Base-by-base conservation (phyloP, 2,888 invertebrate species). In the Dicyrtoma fusca region DNA sequence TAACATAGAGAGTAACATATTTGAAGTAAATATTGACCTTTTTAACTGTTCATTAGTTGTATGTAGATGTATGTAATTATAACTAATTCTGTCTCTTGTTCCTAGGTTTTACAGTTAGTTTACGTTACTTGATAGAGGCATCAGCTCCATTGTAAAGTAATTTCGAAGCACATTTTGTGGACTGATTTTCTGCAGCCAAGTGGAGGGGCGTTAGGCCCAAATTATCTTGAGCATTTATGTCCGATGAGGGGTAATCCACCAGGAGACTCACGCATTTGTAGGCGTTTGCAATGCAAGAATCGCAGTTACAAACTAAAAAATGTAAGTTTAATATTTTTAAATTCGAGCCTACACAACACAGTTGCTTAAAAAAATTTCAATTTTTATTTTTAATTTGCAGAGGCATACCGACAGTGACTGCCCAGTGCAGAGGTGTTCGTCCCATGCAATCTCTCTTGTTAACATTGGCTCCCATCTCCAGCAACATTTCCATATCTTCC, bases 401-500 rank as follows among this genome's bases (percentile, higher is more conserved):
- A n/a, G n/a, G n/a, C 61, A 42, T 61, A 61, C 61, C 61, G 1
- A 61, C 61, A 8, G 34, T 61, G 44, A 61, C 61, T 19, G 61
- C 61, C 34, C 61, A 61, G 19, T 61, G 61, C 13, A 61, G 17
- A 3, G 61, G 42, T 8, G 61, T 61, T n/a, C 61, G 13, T n/a
- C 61, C 61, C 19, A 34, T n/a, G 34, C 66, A 34, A 17, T 26
- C 51, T 59, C 70, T 49, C 1, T 34, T 85, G 77, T 90, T 89
- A 0, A 90, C 89, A 81, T 92, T 90, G 0, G 94, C 94, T 0
- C 90, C 90, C 81, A 90, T 90, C 10, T 89, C 86, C 47, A 94
- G 82, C 53, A 94, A 83, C 57, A 92, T 83, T 81, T 91, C 89
- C 0, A 94, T 88, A 81, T 92, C 93, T 69, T 94, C 92, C 13